Evolutionary conservation across 2,888 invertebrate genomes (phyloP), one percentile per base, ranked within the genome.

Genomic region (Aquatica leii): DNA sequence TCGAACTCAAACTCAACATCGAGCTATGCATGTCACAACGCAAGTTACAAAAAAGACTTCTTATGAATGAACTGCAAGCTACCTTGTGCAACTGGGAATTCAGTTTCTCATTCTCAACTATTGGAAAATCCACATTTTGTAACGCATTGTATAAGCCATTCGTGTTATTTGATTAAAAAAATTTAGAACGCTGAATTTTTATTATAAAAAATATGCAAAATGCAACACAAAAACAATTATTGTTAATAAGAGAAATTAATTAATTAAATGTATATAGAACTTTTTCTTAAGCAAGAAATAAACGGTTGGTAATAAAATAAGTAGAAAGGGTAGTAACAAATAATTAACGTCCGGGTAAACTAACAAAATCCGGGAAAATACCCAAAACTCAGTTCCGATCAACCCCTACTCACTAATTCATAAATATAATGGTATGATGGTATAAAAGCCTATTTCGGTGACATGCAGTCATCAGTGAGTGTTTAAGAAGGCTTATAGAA

Each of bases 401-500:
- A 62, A 51, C 56, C 61, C 61, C 61, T 62, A 46, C 61, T 46
- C 9, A 20, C 21, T n/a, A 20, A 11, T 8, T 24, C 24, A 24
- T 24, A 6, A 24, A 24, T 35, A 24, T 31, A 37, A 46, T n/a
- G 12, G 40, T 40, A 56, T 50, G 50, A 51, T 20, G 40, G 35
- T 62, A 62, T 62, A 62, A 62, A 62, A 62, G 58, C 48, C 52
- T 57, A 56, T 48, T 41, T 20, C 46, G 34, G 46, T 52, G 62
- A 51, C 35, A 35, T 51, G 51, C 43, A 50, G 51, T 51, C 43
- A 62, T 54, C 52, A 62, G 61, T 56, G 43, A 52, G 60, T 60
- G 60, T 51, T 40, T 41, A 24, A 20, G 43, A 43, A 59, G 41
- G 46, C 20, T 34, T 55, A 35, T 71, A 72, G 72, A 72, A 72